Base-by-base conservation (phyloP, 2,113 vertebrate genomes). In the Hydrolagus affinis region DNA sequence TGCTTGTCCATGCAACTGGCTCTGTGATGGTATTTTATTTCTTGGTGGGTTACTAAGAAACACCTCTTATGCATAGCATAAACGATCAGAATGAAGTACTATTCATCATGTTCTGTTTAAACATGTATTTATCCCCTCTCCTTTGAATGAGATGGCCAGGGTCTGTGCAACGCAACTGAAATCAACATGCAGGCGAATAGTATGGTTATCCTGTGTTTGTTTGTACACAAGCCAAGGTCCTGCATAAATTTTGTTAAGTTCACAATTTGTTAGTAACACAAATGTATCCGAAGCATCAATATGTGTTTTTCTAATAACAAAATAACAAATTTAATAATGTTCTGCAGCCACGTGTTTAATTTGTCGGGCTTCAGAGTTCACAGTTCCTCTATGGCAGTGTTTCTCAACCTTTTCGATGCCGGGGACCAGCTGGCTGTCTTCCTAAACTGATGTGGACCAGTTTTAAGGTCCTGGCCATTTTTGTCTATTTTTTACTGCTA, bases 321-420 rank as follows among this genome's bases (percentile, higher is more conserved):
- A 75, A 21, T 75, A 32, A 44, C 2, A 19, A 59, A 76, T 76
- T 73, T 74, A 74, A 74, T 76, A 78, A 60, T 25, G 11, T 78
- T 78, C 57, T 78, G 9, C 75, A 78, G 75, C 44, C 75, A 60
- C 56, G 17, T 19, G 11, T 4, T 75, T 60, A n/a, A 78, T 25
- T 78, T 4, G 23, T 21, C 8, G 19, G 73, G 19, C 19, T 56
- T 10, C 11, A 8, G 15, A 56, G 19, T 75, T 75, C 17, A 56
- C 15, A 59, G n/a, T 78, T 78, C n/a, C 11, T 76, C 44, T 77
- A 21, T 77, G 1, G 75, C 44, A 56, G 17, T 21, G 44, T n/a
- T n/a, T n/a, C n/a, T n/a, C n/a, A n/a, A n/a, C n/a, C n/a, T n/a
- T n/a, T n/a, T n/a, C n/a, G n/a, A n/a, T n/a, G n/a, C n/a, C n/a